Percentiles rank a stretch among this genome's conserved stretches.
Evolutionary conservation across 2,113 vertebrate genomes (phyloP).

Genomic region (Erythrolamprus reginae): DNA sequence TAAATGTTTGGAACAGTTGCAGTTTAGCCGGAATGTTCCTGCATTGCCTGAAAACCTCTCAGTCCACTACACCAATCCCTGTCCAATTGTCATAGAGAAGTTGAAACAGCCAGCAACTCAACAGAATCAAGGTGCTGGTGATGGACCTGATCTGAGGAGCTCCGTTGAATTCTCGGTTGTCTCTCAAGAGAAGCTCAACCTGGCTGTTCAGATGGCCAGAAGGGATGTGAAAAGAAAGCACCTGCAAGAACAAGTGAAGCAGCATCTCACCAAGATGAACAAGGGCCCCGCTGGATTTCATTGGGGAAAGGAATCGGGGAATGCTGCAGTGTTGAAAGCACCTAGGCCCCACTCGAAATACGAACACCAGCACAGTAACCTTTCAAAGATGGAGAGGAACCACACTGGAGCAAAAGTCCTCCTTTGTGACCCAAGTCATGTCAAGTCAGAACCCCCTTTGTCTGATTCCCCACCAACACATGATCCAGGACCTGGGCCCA

Average conservation of each 20-base stretch:
- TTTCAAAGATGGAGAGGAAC: slow-evolving; percentile 47
- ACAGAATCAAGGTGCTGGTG: slow-evolving; percentile 22
- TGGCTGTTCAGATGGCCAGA: slow-evolving; percentile 81
- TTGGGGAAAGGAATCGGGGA: slow-evolving; percentile 23
- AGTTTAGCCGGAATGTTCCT: slow-evolving; percentile 78
- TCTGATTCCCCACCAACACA: slow-evolving; percentile 63
- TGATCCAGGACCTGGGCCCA: slow-evolving; percentile 49
- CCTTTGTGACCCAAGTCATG: slow-evolving; percentile 53
- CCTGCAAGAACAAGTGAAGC: slow-evolving; percentile 57
- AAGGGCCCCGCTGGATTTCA: slow-evolving; percentile 36
- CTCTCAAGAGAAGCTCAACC: slow-evolving; percentile 84
- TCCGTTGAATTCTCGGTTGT: slow-evolving; percentile 78
- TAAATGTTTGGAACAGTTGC: slow-evolving; percentile 69
- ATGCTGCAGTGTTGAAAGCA: slow-evolving; percentile 1
- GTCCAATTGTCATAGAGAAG: slow-evolving; percentile 86
- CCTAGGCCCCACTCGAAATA: not conserved
- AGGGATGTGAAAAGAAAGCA: slow-evolving; percentile 78
- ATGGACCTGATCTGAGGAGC: slow-evolving; percentile 50
- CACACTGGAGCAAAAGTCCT: slow-evolving; percentile 55
- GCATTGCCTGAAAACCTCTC: slow-evolving; percentile 72
- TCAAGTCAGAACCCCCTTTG: not conserved
- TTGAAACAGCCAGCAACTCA: slow-evolving; percentile 50
- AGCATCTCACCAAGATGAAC: slow-evolving; percentile 33
- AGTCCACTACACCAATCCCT: slow-evolving; percentile 68
- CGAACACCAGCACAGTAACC: slow-evolving; percentile 24